Conservation (phyloP, 2,797 vertebrate species). For the Mormyrops boulengeri region DNA sequence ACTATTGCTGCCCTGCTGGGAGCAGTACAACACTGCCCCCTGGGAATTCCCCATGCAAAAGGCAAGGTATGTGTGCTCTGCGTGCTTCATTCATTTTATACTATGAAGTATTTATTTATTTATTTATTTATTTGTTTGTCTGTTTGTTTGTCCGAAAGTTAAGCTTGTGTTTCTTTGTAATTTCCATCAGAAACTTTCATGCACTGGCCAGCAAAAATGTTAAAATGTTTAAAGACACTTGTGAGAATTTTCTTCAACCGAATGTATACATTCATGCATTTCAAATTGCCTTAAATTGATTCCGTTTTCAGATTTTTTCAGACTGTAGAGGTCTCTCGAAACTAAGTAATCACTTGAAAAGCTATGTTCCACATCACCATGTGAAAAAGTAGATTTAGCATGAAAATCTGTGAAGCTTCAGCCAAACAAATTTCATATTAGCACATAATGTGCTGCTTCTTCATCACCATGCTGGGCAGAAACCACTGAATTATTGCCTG, state of each 20-base stretch:
- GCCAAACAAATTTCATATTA: background rate
- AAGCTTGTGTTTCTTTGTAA: background rate
- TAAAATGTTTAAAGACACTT: background rate
- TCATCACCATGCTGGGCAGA: background rate
- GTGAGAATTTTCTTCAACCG: background rate
- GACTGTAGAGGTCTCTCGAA: background rate
- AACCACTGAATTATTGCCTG: background rate
- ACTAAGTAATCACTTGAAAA: background rate
- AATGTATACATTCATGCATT: background rate
- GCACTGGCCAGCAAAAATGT: background rate
- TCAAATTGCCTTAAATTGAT: background rate
- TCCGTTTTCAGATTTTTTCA: background rate
- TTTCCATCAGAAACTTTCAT: background rate
- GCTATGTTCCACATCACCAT: background rate
- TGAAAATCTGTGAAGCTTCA: background rate
- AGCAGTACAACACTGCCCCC: constrained; percentile 73
- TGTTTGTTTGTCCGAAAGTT: background rate
- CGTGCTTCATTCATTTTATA: background rate
- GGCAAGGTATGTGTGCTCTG: constrained; percentile 66
- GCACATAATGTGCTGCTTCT: background rate
- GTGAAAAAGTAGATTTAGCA: background rate
- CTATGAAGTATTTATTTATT: background rate
- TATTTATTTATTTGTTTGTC: background rate
- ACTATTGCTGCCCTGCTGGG: constrained; percentile 78
- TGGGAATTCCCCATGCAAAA: constrained; percentile 83